phyloP scores from a whole-genome alignment of 2,888 invertebrate species.

The Drosophila tanythrix region DNA sequence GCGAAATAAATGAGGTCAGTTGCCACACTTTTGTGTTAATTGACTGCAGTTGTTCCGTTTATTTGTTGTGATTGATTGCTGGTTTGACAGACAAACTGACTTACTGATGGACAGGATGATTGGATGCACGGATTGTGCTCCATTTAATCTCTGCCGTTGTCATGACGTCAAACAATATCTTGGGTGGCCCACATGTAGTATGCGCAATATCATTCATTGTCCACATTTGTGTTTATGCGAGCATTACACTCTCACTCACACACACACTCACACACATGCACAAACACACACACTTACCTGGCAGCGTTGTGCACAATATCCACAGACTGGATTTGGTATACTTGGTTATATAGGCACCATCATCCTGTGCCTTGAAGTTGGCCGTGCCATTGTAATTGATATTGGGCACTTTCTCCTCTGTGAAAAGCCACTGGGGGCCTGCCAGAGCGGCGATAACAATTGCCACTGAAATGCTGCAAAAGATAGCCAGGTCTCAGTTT shows the following conservation, averaged over 20 bases:
- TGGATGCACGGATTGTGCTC: constrained; percentile 13
- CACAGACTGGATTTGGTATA: constrained; percentile 85
- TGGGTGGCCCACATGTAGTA: constrained; percentile 20
- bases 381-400: constrained; percentile 90
- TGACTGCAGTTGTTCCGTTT: constrained; percentile 28
- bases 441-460: constrained; percentile 85
- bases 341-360: constrained; percentile 84
- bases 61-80: constrained; percentile 38
- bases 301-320: constrained; percentile 83
- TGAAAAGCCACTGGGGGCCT: constrained; percentile 92
- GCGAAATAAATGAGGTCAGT: constrained; percentile 38
- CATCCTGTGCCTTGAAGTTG: constrained; percentile 83
- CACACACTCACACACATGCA: constrained; percentile 12
- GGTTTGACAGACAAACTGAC: constrained; percentile 9
- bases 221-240: constrained; percentile 29
- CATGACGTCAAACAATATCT: neutral
- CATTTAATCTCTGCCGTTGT: constrained; percentile 1
- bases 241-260: neutral
- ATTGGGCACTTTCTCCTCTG: constrained; percentile 93
- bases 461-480: constrained; percentile 84
- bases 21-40: constrained; percentile 18
- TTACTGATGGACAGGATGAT: constrained; percentile 11
- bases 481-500: constrained; percentile 11
- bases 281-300: constrained; percentile 75
- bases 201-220: constrained; percentile 29